Evolutionary conservation across 53 echinoderm and acorn worm species (phyloP), one percentile per base, ranked within the genome.

Genomic region (Paracentrotus lividus): DNA sequence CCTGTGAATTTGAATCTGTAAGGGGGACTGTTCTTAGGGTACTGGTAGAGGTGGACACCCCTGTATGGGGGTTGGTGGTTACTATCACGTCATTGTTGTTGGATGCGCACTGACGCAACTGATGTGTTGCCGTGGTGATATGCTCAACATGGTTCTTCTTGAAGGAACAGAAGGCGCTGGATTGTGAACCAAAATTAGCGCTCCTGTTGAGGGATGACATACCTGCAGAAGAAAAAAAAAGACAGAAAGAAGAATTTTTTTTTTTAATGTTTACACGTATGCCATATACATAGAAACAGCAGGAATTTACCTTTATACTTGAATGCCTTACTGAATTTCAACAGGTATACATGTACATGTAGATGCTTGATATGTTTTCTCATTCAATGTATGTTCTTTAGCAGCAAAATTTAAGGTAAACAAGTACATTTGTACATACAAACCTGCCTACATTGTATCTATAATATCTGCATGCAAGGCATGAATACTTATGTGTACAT

Each of bases 151-250:
- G 96, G 24, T 60, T 66, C 89, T 97, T 97, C 95, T 97, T 97
- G 93, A 96, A 94, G 86, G 96, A 96, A 49, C 92, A 96, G 86
- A 97, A 97, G 90, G 97, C 97, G 94, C 97, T 97, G 61, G 94
- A 94, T 88, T 95, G 97, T 64, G 97, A 97, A 93, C 95, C 96
- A 94, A 96, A 96, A 90, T 95, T 86, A 56, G 87, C 56, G 40
- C 60, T 78, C 90, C 66, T 56, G 65, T 43, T 93, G 88, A 88
- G 89, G 64, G 88, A 84, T 75, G 95, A 95, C 95, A 95, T 95
- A 77, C 61, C 95, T 95, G 84, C 1, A 40, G 38, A 64, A 26
- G 26, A 81, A 13, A 85, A 34, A 26, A 45, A 81, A 13, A 85
- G 55, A 87, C n/a, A 56, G 27, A 29, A 20, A 42, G 23, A 64